Evolutionary conservation across 2,113 vertebrate species (phyloP).

Genomic region (sheep (Ovis aries)): DNA sequence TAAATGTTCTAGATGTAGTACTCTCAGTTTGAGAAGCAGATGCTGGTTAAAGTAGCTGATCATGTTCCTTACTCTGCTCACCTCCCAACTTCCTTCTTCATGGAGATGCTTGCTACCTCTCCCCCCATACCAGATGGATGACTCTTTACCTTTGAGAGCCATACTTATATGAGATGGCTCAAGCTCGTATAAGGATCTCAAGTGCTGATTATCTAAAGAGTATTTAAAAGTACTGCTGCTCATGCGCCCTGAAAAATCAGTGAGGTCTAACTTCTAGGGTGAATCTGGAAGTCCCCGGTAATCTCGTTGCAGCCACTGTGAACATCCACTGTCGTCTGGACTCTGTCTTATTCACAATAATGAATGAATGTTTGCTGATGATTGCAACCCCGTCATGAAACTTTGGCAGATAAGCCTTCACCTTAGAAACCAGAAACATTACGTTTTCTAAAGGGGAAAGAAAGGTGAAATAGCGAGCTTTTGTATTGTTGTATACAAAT

Average conservation of each 20-base stretch:
- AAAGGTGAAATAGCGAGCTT: not conserved
- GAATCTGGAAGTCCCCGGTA: not conserved
- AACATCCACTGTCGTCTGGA: too few relatives aligned
- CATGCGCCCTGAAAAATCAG: too few relatives aligned
- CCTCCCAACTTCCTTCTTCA: not conserved
- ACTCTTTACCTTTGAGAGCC: not conserved
- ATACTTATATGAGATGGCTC: not conserved
- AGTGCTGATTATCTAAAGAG: not conserved
- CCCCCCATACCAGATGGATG: not conserved
- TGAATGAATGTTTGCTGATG: not conserved
- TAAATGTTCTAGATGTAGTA: not conserved
- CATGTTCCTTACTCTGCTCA: not conserved
- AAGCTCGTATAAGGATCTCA: not conserved
- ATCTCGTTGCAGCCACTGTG: not conserved
- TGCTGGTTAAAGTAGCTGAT: not conserved
- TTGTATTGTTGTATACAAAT: not conserved
- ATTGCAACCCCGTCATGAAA: not conserved
- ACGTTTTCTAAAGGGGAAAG: not conserved
- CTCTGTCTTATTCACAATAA: not conserved
- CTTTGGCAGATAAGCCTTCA: not conserved
- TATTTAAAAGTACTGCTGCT: not conserved
- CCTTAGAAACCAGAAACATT: not conserved
- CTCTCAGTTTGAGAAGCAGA: not conserved
- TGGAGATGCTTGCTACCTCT: not conserved
- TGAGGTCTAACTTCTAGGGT: not conserved